Base-by-base conservation (phyloP, 2,797 vertebrate genomes). In the Chiroxiphia lanceolata region DNA sequence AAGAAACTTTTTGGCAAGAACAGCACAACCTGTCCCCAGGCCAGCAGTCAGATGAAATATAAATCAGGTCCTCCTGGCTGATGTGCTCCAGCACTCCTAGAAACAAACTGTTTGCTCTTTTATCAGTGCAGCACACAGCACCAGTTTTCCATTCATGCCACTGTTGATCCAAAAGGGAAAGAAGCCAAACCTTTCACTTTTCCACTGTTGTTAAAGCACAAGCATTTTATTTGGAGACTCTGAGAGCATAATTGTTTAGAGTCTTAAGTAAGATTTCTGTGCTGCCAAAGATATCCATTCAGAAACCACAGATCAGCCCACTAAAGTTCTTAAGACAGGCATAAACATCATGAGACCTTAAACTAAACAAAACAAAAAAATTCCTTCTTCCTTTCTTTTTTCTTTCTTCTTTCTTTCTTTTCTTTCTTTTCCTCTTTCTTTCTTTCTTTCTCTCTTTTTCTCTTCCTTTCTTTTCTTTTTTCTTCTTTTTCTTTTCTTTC, bases 131-230 rank as follows among this genome's bases (percentile, higher is more conserved):
- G 61, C n/a, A 44, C 65, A 83, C 44, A 60, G 22, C 54, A 86
- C 26, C 79, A 86, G 54, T 95, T 97, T 97, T 95, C 94, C 89
- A 86, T 96, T 94, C 94, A 96, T 93, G 96, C 87, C 83, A 63
- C 17, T 93, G 69, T 76, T 88, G 87, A 91, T 92, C 87, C 89
- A 94, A 86, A 91, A 91, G 67, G 89, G 79, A 95, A 83, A 83
- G 59, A 53, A 88, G 85, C 85, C 95, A 96, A 94, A 84, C 72
- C 87, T 95, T 96, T 94, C 83, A 90, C 94, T 96, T 95, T 83
- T 96, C 80, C 69, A 79, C 59, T 95, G 80, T 54, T 91, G 84
- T 90, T 90, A 78, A 86, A 93, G 59, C 10, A 4, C 83, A 71
- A 53, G 31, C 59, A 31, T 94, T 93, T 89, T 69, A 83, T 94